phyloP scores from a whole-genome alignment of 2,113 vertebrate species.

The Paratilapia polleni region DNA sequence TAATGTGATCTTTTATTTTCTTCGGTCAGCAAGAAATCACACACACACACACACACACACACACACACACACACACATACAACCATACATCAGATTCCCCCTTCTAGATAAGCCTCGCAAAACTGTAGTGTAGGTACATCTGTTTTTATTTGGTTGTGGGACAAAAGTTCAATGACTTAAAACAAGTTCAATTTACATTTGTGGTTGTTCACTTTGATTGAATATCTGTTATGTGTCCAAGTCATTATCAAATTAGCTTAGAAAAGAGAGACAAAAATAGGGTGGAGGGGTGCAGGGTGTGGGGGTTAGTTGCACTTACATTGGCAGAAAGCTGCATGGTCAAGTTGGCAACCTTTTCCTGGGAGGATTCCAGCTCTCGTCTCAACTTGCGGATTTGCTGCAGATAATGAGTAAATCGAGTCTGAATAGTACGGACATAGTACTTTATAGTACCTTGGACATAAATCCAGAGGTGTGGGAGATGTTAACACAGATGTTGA shows the following conservation, averaged over 20 bases:
- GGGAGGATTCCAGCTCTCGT: conserved; percentile 92
- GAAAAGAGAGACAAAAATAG: neutral
- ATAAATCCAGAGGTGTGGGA: neutral
- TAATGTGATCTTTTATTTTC: neutral
- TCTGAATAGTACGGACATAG: neutral
- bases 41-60: neutral
- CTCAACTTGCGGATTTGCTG: conserved; percentile 97
- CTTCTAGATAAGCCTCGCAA: neutral
- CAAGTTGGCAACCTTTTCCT: conserved; percentile 95
- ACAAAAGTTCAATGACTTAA: neutral
- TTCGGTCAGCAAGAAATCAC: neutral
- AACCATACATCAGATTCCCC: no score
- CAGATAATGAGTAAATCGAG: conserved; percentile 17
- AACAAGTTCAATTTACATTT: neutral
- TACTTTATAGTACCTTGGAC: neutral
- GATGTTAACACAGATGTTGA: neutral
- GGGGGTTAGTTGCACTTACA: conserved; percentile 76
- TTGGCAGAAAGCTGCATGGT: conserved; percentile 95
- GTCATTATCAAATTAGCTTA: neutral
- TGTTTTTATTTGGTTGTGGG: neutral
- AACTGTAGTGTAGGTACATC: neutral
- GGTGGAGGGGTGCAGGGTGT: neutral
- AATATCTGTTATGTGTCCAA: neutral
- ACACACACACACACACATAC: neutral
- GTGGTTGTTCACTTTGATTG: neutral